Evolutionary conservation across 2,797 vertebrate genomes (phyloP).

Genomic region (Heterohyrax brucei): DNA sequence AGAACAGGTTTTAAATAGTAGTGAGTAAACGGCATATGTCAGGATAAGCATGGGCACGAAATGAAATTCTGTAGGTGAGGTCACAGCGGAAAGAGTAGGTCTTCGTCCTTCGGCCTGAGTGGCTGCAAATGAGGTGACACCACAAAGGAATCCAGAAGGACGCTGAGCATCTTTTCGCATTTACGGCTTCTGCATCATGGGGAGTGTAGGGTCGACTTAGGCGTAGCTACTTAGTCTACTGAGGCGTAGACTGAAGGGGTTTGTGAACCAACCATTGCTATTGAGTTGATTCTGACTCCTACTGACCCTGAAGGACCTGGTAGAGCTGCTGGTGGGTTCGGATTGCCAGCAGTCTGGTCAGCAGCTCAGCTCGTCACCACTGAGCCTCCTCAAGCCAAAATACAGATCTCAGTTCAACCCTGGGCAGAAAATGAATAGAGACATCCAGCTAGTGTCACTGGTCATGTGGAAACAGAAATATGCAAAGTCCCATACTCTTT

Average conservation of each 20-base stretch:
- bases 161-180: neutral
- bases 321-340: no score
- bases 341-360: no score
- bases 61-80: neutral
- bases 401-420: neutral
- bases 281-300: no score
- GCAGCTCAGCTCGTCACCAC: no score
- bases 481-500: conserved; percentile 16
- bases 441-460: neutral
- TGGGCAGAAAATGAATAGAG: neutral
- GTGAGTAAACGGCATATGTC: neutral
- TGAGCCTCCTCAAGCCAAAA: neutral
- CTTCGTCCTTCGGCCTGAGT: neutral
- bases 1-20: neutral
- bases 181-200: neutral
- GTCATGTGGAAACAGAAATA: neutral
- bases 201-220: no score
- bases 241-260: rapidly evolving
- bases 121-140: neutral
- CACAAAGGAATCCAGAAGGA: neutral
- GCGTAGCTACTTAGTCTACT: no score
- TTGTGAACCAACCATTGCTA: neutral
- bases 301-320: no score
- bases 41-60: neutral
- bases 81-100: neutral